Evolutionary conservation across 2,888 invertebrate genomes (phyloP).

Genomic region (Euproctis similis): DNA sequence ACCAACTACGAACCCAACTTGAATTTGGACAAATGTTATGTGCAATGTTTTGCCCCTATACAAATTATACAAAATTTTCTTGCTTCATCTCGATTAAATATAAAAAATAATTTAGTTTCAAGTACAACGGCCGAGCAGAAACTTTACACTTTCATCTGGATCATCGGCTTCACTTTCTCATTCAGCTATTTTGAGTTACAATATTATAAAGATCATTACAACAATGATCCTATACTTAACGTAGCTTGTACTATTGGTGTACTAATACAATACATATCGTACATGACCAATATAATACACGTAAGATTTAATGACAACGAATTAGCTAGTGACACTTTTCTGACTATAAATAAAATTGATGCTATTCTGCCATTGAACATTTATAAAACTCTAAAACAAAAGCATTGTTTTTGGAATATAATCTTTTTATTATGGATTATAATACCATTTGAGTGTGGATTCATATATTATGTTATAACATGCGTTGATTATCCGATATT

Average conservation of each 20-base stretch:
- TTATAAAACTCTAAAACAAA: conserved; percentile 13
- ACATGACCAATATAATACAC: conserved; percentile 16
- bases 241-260: conserved; percentile 8
- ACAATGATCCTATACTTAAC: conserved; percentile 11
- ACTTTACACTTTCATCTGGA: conserved; percentile 25
- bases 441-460: conserved; percentile 16
- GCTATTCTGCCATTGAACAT: conserved; percentile 15
- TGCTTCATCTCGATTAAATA: conserved; percentile 20
- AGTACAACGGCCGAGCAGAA: conserved; percentile 15
- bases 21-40: conserved; percentile 12
- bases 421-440: conserved; percentile 9
- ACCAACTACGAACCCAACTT: not conserved
- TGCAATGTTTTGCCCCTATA: conserved; percentile 25
- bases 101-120: conserved; percentile 20
- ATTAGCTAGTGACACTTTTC: conserved; percentile 18
- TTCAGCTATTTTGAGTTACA: conserved; percentile 9
- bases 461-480: conserved; percentile 7
- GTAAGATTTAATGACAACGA: conserved; percentile 18
- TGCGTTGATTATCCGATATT: conserved; percentile 17
- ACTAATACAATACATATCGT: conserved; percentile 17
- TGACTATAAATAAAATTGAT: conserved; percentile 27
- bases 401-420: conserved; percentile 17
- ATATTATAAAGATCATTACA: conserved; percentile 17
- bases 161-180: conserved; percentile 17
- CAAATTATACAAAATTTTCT: conserved; percentile 21